These are phyloP conservation scores for Drosophila burlai DNA, from an alignment of 1,140 invertebrate genomes.

Conservation along the genomic window DNA sequence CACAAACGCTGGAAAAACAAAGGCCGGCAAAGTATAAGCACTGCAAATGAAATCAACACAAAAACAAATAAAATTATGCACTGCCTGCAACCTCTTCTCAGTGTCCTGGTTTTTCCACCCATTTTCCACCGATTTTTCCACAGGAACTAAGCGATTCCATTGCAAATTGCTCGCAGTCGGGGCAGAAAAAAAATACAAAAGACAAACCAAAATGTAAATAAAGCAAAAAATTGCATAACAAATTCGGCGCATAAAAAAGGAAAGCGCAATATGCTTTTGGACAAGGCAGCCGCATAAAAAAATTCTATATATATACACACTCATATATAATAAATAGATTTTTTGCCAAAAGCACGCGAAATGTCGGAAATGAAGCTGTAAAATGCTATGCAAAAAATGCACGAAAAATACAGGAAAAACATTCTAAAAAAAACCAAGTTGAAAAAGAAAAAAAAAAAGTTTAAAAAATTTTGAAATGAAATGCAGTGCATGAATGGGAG, in stretches of 20 bases:
- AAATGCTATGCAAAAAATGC: constrained; percentile 59
- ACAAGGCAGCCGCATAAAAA: constrained; percentile 36
- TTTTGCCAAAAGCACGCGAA: constrained; percentile 58
- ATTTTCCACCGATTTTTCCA: constrained; percentile 42
- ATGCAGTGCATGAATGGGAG: constrained; percentile 56
- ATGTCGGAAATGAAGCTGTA: constrained; percentile 74
- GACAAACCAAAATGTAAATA: constrained; percentile 57
- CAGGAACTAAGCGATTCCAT: constrained; percentile 65
- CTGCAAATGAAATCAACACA: constrained; percentile 64
- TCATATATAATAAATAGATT: constrained; percentile 67
- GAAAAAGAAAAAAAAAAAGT: constrained; percentile 10
- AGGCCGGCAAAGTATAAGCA: constrained; percentile 51
- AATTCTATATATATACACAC: constrained; percentile 23
- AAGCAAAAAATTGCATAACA: constrained; percentile 59
- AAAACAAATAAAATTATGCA: constrained; percentile 72
- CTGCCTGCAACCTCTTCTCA: constrained; percentile 19
- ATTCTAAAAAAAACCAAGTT: constrained; percentile 4
- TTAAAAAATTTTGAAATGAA: constrained; percentile 53
- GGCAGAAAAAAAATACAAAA: constrained; percentile 18
- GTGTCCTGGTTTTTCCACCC: constrained; percentile 3
- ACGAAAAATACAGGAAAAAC: constrained; percentile 5
- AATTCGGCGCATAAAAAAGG: constrained; percentile 50
- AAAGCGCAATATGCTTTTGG: constrained; percentile 64
- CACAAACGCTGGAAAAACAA: constrained; percentile 21
- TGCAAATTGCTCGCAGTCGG: constrained; percentile 47